Percentiles rank a stretch among this genome's conserved stretches.
These are phyloP conservation scores for Myiagra hebetior DNA, from an alignment of 2,113 vertebrate species.

Conservation along the genomic window DNA sequence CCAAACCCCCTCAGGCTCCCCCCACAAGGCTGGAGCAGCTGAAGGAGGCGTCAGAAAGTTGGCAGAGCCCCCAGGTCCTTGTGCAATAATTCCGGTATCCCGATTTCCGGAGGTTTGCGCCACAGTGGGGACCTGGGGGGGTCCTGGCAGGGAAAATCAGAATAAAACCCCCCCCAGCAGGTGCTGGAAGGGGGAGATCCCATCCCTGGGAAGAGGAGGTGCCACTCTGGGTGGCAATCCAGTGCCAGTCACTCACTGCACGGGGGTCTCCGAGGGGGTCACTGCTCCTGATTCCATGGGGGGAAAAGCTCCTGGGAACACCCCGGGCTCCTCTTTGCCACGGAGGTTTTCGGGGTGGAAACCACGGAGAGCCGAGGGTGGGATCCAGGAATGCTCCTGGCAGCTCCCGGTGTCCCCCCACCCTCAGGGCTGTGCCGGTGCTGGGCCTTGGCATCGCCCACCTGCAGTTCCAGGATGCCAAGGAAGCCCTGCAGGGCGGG, in stretches of 20 bases:
- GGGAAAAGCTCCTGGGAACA: neutral
- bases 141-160: neutral
- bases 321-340: neutral
- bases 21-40: neutral
- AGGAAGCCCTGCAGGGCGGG: neutral
- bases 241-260: neutral
- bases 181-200: neutral
- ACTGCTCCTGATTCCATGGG: rapidly evolving
- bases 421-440: rapidly evolving
- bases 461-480: neutral
- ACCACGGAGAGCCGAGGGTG: rapidly evolving
- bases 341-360: rapidly evolving
- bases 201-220: no score
- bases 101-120: rapidly evolving
- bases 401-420: neutral
- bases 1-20: neutral
- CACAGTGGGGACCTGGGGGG: rapidly evolving
- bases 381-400: neutral
- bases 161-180: neutral
- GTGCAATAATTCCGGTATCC: neutral
- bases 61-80: neutral
- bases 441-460: neutral
- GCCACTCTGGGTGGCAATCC: neutral
- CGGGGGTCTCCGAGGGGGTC: rapidly evolving
- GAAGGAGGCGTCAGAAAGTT: neutral